These are phyloP conservation scores for Monodelphis domestica DNA, from an alignment of 2,797 vertebrate species.

Conservation along the genomic window DNA sequence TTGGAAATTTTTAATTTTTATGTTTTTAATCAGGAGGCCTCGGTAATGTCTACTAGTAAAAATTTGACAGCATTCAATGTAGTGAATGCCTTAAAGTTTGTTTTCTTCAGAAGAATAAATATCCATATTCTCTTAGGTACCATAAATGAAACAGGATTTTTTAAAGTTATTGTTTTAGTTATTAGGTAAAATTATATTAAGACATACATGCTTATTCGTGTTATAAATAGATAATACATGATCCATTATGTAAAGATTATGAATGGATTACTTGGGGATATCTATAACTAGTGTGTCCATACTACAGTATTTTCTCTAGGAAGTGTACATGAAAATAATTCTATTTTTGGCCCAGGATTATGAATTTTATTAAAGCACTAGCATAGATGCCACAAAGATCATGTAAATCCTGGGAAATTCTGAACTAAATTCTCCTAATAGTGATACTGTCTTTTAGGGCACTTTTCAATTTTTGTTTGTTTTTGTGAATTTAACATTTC, in stretches of 20 bases:
- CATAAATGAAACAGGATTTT: neutral
- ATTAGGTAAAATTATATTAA: constrained; percentile 13
- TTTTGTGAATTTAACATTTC: neutral
- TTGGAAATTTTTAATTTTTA: neutral
- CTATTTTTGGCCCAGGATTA: neutral
- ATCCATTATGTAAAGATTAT: constrained; percentile 14
- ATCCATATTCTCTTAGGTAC: neutral
- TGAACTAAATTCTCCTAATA: neutral
- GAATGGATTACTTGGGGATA: neutral
- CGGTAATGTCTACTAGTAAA: neutral
- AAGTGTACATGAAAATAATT: neutral
- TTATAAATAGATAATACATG: neutral
- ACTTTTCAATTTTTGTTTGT: neutral
- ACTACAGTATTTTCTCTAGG: neutral
- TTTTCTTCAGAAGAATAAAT: neutral
- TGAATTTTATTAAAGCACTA: neutral
- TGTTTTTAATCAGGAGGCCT: neutral
- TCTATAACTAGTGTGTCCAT: neutral
- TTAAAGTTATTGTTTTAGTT: neutral
- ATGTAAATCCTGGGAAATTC: neutral
- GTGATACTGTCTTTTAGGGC: neutral
- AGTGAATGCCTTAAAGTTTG: neutral
- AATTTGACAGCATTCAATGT: neutral
- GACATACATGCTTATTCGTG: neutral
- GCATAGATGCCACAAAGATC: neutral